Conservation (phyloP, 2,113 vertebrate species). For the Pimephales promelas region DNA sequence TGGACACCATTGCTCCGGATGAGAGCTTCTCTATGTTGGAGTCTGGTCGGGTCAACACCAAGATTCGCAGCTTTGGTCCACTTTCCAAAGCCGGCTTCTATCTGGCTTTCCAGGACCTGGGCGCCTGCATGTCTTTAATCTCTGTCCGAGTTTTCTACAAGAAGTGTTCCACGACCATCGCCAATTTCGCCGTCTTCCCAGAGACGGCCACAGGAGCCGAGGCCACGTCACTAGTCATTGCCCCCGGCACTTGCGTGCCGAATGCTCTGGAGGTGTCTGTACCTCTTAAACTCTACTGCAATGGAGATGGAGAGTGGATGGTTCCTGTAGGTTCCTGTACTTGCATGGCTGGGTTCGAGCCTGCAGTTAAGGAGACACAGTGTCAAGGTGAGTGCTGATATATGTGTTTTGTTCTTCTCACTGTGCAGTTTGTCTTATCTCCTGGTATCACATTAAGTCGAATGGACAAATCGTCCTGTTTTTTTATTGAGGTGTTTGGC, state of each 20-base stretch:
- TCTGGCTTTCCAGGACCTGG: constrained; percentile 96
- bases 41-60: constrained; percentile 91
- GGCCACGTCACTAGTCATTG: constrained; percentile 95
- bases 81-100: constrained; percentile 97
- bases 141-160: constrained; percentile 97
- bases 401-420: background rate
- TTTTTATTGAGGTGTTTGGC: constrained; percentile 18
- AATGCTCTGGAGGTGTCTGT: constrained; percentile 94
- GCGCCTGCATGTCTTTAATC: constrained; percentile 97
- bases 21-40: constrained; percentile 95
- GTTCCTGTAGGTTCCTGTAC: constrained; percentile 95
- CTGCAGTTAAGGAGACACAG: constrained; percentile 88
- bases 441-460: background rate
- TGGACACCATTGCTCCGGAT: constrained; percentile 97
- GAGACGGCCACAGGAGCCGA: constrained; percentile 96
- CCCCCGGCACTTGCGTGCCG: constrained; percentile 90
- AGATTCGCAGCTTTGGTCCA: constrained; percentile 96
- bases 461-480: background rate
- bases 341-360: constrained; percentile 89
- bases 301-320: constrained; percentile 98
- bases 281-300: constrained; percentile 96
- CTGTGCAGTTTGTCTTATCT: constrained; percentile 17
- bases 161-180: constrained; percentile 94
- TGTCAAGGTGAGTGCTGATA: constrained; percentile 84
- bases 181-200: constrained; percentile 94